A percentile compares a stretch with the other conserved stretches of the same genome.
phyloP scores from a whole-genome alignment of 2,797 vertebrate genomes.

The Lepus oiostolus region DNA sequence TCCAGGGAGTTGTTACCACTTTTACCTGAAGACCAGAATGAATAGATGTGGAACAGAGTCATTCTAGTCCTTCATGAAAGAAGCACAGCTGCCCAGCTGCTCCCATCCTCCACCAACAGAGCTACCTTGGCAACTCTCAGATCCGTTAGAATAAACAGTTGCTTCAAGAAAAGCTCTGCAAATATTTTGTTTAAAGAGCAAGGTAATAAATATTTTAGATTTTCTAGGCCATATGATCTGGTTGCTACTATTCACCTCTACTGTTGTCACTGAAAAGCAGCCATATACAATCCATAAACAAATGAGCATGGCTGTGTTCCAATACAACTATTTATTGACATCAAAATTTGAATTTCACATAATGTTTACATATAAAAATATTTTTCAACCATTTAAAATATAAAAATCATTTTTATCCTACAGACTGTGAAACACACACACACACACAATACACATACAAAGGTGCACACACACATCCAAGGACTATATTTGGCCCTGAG shows the following conservation, averaged over 20 bases:
- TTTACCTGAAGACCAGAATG: not conserved
- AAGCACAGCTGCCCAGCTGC: not conserved
- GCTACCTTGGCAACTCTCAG: not conserved
- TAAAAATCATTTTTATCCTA: not conserved
- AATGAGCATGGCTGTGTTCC: not conserved
- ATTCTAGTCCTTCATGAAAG: not conserved
- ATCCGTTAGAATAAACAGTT: not conserved
- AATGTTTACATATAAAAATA: not conserved
- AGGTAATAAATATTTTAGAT: not conserved
- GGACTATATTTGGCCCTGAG: not conserved
- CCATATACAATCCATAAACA: not conserved
- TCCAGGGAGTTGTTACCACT: not conserved
- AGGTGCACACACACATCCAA: too few relatives aligned
- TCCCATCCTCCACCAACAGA: too few relatives aligned
- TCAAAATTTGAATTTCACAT: not conserved
- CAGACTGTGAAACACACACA: not conserved
- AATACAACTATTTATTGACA: not conserved
- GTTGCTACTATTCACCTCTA: not conserved
- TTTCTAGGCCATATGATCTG: not conserved
- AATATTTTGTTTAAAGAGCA: not conserved
- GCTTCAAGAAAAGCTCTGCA: not conserved
- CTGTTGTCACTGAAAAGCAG: not conserved
- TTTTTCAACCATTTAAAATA: constrained; percentile 11
- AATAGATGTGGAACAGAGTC: not conserved
- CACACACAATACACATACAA: not conserved